These are phyloP conservation scores for Nyleta sp. DNA, from an alignment of 2,888 invertebrate genomes.

Conservation along the genomic window DNA sequence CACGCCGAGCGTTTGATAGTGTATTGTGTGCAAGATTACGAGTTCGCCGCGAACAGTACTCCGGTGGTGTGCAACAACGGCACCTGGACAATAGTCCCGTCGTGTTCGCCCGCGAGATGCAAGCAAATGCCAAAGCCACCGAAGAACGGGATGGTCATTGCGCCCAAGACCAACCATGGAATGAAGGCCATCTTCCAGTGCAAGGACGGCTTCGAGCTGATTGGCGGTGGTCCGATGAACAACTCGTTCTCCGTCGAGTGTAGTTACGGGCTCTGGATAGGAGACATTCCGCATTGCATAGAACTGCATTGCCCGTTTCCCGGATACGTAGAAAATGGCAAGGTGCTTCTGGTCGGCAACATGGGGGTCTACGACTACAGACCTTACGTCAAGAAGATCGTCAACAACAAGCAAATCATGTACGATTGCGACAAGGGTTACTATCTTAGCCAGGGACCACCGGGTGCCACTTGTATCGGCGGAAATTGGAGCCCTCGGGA, in stretches of 20 bases:
- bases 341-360: constrained; percentile 95
- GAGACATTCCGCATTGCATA: constrained; percentile 92
- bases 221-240: constrained; percentile 86
- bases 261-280: constrained; percentile 97
- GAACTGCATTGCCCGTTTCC: constrained; percentile 96
- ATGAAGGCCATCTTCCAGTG: constrained; percentile 97
- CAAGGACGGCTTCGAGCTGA: constrained; percentile 95
- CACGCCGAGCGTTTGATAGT: constrained; percentile 90
- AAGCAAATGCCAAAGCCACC: constrained; percentile 92
- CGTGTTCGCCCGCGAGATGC: constrained; percentile 93
- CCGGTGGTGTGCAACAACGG: constrained; percentile 95
- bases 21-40: constrained; percentile 93
- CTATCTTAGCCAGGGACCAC: constrained; percentile 92
- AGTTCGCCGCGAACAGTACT: constrained; percentile 90
- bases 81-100: constrained; percentile 97
- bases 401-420: constrained; percentile 97
- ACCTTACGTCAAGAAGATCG: constrained; percentile 94
- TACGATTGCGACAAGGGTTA: constrained; percentile 97
- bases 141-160: constrained; percentile 97
- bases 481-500: constrained; percentile 97
- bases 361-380: constrained; percentile 98
- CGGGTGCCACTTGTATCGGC: constrained; percentile 97
- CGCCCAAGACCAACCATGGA: constrained; percentile 98
- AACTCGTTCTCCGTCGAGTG: constrained; percentile 91
- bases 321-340: constrained; percentile 94